A percentile compares a stretch with the other conserved stretches of the same genome.
Conservation (phyloP, 1,140 invertebrate genomes). For the Papilio polytes region DNA sequence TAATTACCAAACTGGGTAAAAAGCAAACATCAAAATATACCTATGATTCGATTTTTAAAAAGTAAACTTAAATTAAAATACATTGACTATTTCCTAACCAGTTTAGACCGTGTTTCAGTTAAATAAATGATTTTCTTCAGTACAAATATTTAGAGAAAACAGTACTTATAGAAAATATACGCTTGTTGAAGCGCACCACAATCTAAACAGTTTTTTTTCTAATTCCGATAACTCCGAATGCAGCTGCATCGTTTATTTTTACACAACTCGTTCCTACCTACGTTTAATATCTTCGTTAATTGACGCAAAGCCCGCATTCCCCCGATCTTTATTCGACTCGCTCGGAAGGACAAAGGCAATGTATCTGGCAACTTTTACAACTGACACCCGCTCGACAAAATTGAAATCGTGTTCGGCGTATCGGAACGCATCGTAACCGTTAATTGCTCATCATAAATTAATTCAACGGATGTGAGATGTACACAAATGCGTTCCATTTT, state of each 20-base stretch:
- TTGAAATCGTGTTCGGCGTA: slow-evolving; percentile 40
- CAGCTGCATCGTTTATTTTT: slow-evolving; percentile 67
- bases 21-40: background rate
- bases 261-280: slow-evolving; percentile 60
- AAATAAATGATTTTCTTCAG: background rate
- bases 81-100: background rate
- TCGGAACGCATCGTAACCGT: slow-evolving; percentile 31
- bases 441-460: slow-evolving; percentile 39
- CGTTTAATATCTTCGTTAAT: slow-evolving; percentile 71
- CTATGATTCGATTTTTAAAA: background rate
- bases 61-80: background rate
- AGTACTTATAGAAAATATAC: background rate
- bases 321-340: slow-evolving; percentile 56
- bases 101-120: background rate
- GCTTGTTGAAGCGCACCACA: slow-evolving; percentile 14
- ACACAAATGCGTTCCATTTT: slow-evolving; percentile 35
- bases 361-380: slow-evolving; percentile 31
- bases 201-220: slow-evolving; percentile 36
- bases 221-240: slow-evolving; percentile 54
- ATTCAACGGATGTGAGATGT: slow-evolving; percentile 1
- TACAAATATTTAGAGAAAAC: slow-evolving; percentile 14
- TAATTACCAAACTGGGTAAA: background rate
- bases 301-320: slow-evolving; percentile 71
- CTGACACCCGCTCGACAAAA: slow-evolving; percentile 23
- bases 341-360: slow-evolving; percentile 41